Conservation (phyloP, 2,888 invertebrate species). For the Pammene fasciana region DNA sequence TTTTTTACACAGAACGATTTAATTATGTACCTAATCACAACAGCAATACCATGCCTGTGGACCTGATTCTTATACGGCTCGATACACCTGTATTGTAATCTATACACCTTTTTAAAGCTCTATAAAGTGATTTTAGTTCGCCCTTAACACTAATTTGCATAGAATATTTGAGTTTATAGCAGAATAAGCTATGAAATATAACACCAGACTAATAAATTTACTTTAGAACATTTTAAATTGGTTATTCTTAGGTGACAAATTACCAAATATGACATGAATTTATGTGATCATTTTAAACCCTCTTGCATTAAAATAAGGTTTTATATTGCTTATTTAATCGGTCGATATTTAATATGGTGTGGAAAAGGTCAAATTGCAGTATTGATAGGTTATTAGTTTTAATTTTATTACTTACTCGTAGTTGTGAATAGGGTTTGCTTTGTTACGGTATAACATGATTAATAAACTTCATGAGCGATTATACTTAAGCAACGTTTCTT, state of each 20-base stretch:
- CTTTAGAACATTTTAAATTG: slow-evolving; percentile 1
- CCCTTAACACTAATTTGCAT: slow-evolving; percentile 1
- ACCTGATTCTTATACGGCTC: neutral
- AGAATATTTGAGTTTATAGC: neutral
- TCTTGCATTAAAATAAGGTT: neutral
- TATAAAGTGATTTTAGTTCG: slow-evolving; percentile 7
- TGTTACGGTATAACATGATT: too few relatives aligned
- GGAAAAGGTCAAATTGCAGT: neutral
- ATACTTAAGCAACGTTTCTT: too few relatives aligned
- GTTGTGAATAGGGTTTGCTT: neutral
- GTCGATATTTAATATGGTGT: neutral
- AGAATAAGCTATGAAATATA: slow-evolving; percentile 6
- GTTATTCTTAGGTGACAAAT: slow-evolving; percentile 7
- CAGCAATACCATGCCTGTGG: neutral
- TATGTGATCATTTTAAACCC: neutral
- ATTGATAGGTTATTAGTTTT: neutral
- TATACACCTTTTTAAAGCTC: neutral
- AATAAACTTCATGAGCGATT: too few relatives aligned
- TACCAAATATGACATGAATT: neutral
- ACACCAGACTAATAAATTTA: slow-evolving; percentile 2
- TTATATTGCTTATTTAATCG: neutral
- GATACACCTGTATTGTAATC: neutral
- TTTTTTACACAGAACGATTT: too few relatives aligned
- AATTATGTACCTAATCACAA: too few relatives aligned
- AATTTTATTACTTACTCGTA: neutral